Evolutionary conservation across 2,113 vertebrate species (phyloP).

Genomic region (Hyperoodon ampullatus): DNA sequence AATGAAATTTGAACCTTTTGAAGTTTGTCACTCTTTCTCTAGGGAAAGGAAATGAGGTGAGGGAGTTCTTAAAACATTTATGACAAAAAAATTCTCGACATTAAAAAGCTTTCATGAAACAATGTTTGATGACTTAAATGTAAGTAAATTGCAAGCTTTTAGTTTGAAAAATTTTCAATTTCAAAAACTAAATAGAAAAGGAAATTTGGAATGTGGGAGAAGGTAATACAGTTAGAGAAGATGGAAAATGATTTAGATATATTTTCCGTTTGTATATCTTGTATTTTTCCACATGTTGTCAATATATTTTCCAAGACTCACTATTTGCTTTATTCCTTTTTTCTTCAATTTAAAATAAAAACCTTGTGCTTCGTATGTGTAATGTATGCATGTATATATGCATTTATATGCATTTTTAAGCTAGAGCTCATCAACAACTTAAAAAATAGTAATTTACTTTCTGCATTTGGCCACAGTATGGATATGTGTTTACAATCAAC

Average conservation of each 20-base stretch:
- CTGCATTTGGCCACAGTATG: neutral
- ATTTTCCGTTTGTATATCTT: neutral
- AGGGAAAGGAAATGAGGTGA: neutral
- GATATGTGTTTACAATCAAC: neutral
- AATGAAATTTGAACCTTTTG: neutral
- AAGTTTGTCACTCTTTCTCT: slow-evolving; percentile 4
- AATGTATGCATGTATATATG: neutral
- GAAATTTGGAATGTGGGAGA: neutral
- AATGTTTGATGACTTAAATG: slow-evolving; percentile 16
- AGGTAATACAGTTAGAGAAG: neutral
- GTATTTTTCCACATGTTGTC: neutral
- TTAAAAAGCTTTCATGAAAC: neutral
- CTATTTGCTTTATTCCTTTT: neutral
- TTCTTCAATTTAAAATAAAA: neutral
- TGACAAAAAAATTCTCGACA: neutral
- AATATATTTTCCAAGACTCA: neutral
- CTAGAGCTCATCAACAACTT: neutral
- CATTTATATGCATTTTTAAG: neutral
- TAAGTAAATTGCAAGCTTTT: neutral
- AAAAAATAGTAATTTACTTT: neutral
- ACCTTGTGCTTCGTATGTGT: neutral
- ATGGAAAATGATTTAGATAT: neutral
- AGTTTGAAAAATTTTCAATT: neutral
- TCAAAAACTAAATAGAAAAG: neutral
- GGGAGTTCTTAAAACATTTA: neutral